Evolutionary conservation across 2,797 vertebrate species (phyloP).

Genomic region (Tinamus major): DNA sequence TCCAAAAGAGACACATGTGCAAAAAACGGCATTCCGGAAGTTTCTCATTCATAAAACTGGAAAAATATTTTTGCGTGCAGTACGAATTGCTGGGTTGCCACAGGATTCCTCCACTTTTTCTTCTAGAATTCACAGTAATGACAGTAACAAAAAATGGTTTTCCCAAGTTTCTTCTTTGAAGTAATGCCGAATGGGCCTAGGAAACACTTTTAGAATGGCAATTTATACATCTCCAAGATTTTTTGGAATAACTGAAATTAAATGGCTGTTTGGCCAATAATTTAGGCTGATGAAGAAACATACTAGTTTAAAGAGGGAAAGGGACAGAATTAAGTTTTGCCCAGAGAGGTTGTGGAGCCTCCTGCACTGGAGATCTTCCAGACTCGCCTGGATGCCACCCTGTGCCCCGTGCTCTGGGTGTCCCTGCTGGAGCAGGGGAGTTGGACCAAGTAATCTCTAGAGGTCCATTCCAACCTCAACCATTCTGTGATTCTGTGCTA

Average conservation of each 20-base stretch:
- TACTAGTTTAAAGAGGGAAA: background rate
- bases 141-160: background rate
- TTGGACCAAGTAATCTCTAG: too few relatives aligned
- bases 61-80: background rate
- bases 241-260: background rate
- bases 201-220: background rate
- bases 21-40: background rate
- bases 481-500: background rate
- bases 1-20: background rate
- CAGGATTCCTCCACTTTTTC: background rate
- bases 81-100: background rate
- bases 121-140: background rate
- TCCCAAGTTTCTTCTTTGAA: background rate
- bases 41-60: background rate
- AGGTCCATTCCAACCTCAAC: too few relatives aligned
- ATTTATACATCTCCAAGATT: background rate
- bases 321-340: background rate
- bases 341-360: too few relatives aligned
- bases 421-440: too few relatives aligned
- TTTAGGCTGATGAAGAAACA: background rate
- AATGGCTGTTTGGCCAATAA: background rate
- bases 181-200: background rate
- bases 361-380: too few relatives aligned
- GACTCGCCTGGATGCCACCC: too few relatives aligned
- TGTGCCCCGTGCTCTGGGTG: too few relatives aligned